Evolutionary conservation across 2,888 invertebrate genomes (phyloP).

Genomic region (Himalopsyche kuldschensis): DNA sequence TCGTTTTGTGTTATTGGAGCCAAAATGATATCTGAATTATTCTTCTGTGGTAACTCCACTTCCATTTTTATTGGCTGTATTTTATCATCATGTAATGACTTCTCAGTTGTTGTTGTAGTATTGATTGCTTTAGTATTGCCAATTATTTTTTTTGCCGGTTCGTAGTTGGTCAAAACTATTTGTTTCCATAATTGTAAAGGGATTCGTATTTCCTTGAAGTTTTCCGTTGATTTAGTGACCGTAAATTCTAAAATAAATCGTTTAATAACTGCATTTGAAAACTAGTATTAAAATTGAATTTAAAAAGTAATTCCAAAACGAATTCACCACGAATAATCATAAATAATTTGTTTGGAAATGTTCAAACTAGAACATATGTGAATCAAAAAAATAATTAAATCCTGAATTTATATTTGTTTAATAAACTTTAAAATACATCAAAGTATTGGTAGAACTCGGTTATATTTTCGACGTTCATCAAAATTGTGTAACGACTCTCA

Average conservation of each 20-base stretch:
- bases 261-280: no score
- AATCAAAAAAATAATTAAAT: no score
- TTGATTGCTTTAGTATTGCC: neutral
- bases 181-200: conserved; percentile 32
- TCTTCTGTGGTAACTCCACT: neutral
- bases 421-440: no score
- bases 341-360: no score
- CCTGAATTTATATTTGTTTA: no score
- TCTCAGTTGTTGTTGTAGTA: neutral
- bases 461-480: no score
- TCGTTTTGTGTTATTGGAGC: neutral
- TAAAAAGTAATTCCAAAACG: no score
- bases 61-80: neutral
- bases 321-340: no score
- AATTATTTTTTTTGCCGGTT: neutral
- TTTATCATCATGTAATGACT: neutral
- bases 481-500: no score
- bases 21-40: neutral
- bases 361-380: no score
- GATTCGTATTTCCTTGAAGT: conserved; percentile 36
- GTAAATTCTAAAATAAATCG: conserved; percentile 30
- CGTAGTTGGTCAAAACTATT: conserved; percentile 12
- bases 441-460: no score
- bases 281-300: no score
- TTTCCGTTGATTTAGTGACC: conserved; percentile 24